Conservation (phyloP, 2,888 invertebrate genomes). For the Lithophane semibrunnea region DNA sequence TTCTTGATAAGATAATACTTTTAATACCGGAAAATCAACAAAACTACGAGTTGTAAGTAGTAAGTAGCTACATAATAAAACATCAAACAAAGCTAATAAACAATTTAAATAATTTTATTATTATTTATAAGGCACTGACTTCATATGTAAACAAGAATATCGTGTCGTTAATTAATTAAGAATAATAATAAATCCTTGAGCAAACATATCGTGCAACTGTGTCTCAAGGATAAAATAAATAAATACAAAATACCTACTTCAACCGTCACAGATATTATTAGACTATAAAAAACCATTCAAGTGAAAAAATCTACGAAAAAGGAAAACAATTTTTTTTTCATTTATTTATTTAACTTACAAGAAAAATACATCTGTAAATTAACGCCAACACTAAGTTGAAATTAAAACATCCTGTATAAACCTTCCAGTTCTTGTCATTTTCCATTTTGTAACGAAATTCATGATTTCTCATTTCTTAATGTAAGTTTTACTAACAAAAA, state of each 20-base stretch:
- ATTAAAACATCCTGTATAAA: neutral
- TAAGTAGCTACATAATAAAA: neutral
- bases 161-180: slow-evolving; percentile 49
- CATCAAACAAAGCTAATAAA: slow-evolving; percentile 16
- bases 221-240: slow-evolving; percentile 58
- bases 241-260: neutral
- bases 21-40: too few species aligned
- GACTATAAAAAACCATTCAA: neutral
- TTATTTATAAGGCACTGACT: slow-evolving; percentile 23
- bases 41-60: neutral
- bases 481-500: slow-evolving; percentile 46
- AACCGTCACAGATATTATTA: slow-evolving; percentile 13
- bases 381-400: neutral
- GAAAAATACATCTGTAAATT: neutral
- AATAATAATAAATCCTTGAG: slow-evolving; percentile 50
- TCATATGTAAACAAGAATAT: slow-evolving; percentile 51
- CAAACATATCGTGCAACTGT: slow-evolving; percentile 18
- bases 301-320: neutral
- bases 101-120: slow-evolving; percentile 9
- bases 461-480: slow-evolving; percentile 45
- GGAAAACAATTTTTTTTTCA: too few species aligned
- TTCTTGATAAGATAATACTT: neutral
- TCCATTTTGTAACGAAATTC: slow-evolving; percentile 9
- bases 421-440: neutral
- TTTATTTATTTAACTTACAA: neutral